phyloP scores from a whole-genome alignment of 2,797 vertebrate species.

The Austrolebias charrua region DNA sequence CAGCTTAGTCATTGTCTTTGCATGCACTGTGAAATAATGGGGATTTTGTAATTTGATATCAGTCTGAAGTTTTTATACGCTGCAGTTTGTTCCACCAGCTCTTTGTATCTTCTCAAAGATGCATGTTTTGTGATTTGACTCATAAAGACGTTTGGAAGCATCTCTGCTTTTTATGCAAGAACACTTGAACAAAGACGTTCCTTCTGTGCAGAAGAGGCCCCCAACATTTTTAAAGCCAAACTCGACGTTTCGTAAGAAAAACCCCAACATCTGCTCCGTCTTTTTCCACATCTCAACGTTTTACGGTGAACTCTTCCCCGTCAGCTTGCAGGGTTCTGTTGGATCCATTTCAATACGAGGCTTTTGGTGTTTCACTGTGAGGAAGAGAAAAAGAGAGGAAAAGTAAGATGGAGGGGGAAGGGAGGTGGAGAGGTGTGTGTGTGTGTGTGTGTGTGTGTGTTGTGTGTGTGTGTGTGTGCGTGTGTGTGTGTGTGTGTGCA shows the following conservation, averaged over 20 bases:
- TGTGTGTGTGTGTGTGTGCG: conserved; percentile 17
- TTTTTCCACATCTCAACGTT: conserved; percentile 17
- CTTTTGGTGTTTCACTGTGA: conserved; percentile 61
- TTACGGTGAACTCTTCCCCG: conserved; percentile 30
- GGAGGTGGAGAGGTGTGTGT: conserved; percentile 44
- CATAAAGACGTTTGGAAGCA: conserved; percentile 29
- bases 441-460: conserved; percentile 18
- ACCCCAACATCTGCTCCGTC: not conserved
- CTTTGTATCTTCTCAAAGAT: conserved; percentile 20
- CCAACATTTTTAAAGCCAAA: conserved; percentile 43
- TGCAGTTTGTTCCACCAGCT: conserved; percentile 36
- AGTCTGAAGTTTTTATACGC: conserved; percentile 35
- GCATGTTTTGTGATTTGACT: conserved; percentile 34
- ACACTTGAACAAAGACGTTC: conserved; percentile 44
- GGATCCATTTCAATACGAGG: conserved; percentile 61
- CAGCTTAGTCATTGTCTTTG: conserved; percentile 38
- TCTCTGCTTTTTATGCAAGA: conserved; percentile 20
- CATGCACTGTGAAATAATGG: conserved; percentile 27
- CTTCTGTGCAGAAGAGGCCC: conserved; percentile 35
- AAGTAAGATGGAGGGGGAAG: conserved; percentile 61
- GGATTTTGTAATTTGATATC: conserved; percentile 37
- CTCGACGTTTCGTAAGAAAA: conserved; percentile 7
- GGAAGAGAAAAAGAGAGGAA: conserved; percentile 35
- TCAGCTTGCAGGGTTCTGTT: conserved; percentile 52
- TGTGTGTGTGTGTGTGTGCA: conserved; percentile 48